Percentiles rank a stretch among this genome's conserved stretches.
Conservation (phyloP, 2,113 vertebrate genomes). For the Cynoglossus semilaevis region DNA sequence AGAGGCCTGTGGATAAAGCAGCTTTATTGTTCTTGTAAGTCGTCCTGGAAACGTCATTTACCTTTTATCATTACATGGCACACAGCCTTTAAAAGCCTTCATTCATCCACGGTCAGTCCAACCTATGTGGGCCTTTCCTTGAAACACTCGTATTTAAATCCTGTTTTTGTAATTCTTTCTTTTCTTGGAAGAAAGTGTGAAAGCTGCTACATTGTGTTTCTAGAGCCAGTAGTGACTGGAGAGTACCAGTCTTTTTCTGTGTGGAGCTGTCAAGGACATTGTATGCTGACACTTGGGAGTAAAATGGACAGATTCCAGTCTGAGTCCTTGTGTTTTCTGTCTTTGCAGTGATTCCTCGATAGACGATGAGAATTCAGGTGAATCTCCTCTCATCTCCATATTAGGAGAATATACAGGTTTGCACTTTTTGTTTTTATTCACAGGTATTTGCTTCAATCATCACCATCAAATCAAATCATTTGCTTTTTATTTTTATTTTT, state of each 20-base stretch:
- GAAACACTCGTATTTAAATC: no score
- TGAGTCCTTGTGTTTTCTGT: background rate
- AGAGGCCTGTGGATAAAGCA: conserved; percentile 31
- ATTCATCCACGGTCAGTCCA: background rate
- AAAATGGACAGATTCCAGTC: no score
- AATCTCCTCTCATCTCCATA: conserved; percentile 73
- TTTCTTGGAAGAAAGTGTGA: no score
- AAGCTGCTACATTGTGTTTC: no score
- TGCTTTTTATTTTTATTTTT: background rate
- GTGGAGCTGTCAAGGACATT: no score
- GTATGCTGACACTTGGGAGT: no score
- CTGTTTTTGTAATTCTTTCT: no score
- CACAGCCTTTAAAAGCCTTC: no score
- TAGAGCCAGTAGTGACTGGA: no score
- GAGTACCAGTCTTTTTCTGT: no score
- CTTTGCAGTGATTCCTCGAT: conserved; percentile 57
- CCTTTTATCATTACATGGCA: background rate
- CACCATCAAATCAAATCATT: background rate
- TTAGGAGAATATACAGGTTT: conserved; percentile 76
- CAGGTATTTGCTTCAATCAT: background rate
- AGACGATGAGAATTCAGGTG: conserved; percentile 59
- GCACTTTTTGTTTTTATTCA: conserved; percentile 1
- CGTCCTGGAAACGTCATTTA: background rate
- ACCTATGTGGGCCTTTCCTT: no score
- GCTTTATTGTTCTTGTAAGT: conserved; percentile 54